Evolutionary conservation across 2,797 vertebrate genomes (phyloP).

Genomic region (Oreortyx pictus): DNA sequence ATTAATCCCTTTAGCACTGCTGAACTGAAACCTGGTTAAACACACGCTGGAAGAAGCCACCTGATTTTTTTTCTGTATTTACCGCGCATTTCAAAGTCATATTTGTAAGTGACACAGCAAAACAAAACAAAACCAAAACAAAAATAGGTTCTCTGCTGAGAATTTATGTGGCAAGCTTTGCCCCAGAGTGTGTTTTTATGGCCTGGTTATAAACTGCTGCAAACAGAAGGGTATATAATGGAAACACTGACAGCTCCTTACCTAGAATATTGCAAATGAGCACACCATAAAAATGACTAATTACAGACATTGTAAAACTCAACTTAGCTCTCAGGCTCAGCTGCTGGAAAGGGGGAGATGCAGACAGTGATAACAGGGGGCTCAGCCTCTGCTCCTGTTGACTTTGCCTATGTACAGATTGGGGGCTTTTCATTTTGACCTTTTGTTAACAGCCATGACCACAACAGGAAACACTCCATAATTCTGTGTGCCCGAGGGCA

Average conservation of each 20-base stretch:
- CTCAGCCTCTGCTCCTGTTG: neutral
- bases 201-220: conserved; percentile 63
- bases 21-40: neutral
- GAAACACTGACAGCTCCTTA: conserved; percentile 73
- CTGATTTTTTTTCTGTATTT: conserved; percentile 16
- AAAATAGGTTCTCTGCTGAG: conserved; percentile 49
- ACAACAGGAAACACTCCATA: neutral
- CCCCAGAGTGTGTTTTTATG: conserved; percentile 71
- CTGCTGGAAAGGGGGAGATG: conserved; percentile 34
- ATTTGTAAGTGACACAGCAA: conserved; percentile 28
- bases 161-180: conserved; percentile 60
- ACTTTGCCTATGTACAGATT: neutral
- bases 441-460: neutral
- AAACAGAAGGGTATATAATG: conserved; percentile 67
- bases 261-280: conserved; percentile 61
- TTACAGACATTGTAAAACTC: conserved; percentile 57
- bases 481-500: neutral
- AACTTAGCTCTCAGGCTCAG: conserved; percentile 18
- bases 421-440: neutral
- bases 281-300: conserved; percentile 58
- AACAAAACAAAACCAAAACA: conserved; percentile 21
- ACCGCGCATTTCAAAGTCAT: neutral
- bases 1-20: neutral
- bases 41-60: neutral
- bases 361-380: conserved; percentile 25